Evolutionary conservation across 2,797 vertebrate species (phyloP).

Genomic region (Gallinago stenura): DNA sequence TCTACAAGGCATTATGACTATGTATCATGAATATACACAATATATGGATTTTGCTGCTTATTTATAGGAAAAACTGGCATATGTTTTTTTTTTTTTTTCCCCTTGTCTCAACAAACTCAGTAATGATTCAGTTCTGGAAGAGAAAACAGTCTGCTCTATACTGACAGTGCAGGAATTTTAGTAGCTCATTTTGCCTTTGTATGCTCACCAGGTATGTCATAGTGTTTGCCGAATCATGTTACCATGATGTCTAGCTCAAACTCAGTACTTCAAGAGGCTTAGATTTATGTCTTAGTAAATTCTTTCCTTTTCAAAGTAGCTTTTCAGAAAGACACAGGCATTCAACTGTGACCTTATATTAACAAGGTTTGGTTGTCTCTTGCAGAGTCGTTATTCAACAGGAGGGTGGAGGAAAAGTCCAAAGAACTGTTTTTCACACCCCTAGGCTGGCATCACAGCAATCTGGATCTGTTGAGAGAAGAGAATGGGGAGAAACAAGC

Average conservation of each 20-base stretch:
- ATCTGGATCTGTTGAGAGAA: slow-evolving; percentile 93
- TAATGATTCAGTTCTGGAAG: background rate
- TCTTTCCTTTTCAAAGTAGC: background rate
- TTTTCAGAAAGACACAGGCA: background rate
- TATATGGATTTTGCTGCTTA: background rate
- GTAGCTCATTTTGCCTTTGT: background rate
- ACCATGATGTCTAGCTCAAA: background rate
- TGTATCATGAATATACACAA: background rate
- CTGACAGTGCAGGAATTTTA: background rate
- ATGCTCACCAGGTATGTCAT: background rate
- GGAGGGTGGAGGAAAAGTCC: slow-evolving; percentile 96
- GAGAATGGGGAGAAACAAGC: slow-evolving; percentile 99
- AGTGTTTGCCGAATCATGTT: background rate
- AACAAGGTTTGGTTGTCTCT: slow-evolving; percentile 19
- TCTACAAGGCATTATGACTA: background rate
- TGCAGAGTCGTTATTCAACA: slow-evolving; percentile 95
- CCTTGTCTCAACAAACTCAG: background rate
- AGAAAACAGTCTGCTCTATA: background rate
- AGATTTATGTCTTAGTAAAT: background rate
- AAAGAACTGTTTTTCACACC: slow-evolving; percentile 97
- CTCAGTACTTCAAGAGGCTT: background rate
- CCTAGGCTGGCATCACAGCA: slow-evolving; percentile 97
- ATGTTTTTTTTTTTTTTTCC: background rate
- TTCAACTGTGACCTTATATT: background rate
- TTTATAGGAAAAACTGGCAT: background rate